A percentile compares a stretch with the other conserved stretches of the same genome.
phyloP scores from a whole-genome alignment of 1,140 invertebrate genomes.

The Tetramorium simillimum region DNA sequence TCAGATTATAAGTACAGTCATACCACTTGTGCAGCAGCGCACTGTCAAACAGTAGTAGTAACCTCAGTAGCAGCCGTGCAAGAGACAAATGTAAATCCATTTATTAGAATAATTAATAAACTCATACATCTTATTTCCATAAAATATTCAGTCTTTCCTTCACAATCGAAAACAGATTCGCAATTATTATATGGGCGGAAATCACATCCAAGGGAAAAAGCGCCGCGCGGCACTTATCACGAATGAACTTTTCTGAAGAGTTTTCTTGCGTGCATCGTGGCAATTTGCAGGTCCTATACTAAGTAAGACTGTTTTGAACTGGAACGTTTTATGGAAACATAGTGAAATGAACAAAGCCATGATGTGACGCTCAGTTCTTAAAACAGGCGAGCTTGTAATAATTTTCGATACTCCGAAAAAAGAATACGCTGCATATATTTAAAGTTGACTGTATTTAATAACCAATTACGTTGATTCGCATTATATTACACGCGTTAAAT shows the following conservation, averaged over 20 bases:
- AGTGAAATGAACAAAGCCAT: slow-evolving; percentile 26
- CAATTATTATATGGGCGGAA: not conserved
- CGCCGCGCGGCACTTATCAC: not conserved
- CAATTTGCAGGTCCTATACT: slow-evolving; percentile 34
- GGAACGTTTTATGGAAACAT: slow-evolving; percentile 35
- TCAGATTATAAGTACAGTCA: slow-evolving; percentile 19
- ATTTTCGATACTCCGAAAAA: not conserved
- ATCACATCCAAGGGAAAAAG: not conserved
- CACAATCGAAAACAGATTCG: not conserved
- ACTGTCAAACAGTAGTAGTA: not conserved
- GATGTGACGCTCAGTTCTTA: slow-evolving; percentile 13
- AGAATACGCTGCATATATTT: not conserved
- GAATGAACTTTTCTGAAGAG: slow-evolving; percentile 52
- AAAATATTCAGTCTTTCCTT: not conserved
- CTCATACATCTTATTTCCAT: not conserved
- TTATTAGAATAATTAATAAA: slow-evolving; percentile 1
- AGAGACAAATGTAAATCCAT: not conserved
- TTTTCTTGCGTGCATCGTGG: slow-evolving; percentile 47
- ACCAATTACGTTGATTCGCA: not conserved
- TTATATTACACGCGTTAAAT: not conserved
- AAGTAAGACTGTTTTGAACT: slow-evolving; percentile 39
- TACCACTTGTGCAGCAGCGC: slow-evolving; percentile 9
- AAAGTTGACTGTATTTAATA: not conserved
- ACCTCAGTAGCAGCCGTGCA: not conserved
- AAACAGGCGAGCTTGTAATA: not conserved